Evolutionary conservation across 2,797 vertebrate species (phyloP).

Genomic region (Hafferia zeledoni): DNA sequence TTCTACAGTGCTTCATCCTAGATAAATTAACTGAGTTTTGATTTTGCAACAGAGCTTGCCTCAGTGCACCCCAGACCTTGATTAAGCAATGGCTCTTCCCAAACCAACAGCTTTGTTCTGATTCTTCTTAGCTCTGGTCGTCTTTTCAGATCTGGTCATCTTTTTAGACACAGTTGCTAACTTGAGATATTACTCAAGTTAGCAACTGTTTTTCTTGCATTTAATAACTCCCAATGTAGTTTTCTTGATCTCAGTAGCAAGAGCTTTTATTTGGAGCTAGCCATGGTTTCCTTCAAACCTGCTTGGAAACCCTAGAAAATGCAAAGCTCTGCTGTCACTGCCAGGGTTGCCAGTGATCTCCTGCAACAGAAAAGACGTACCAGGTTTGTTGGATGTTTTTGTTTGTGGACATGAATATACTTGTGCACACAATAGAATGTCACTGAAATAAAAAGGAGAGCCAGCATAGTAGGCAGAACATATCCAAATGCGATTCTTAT

Average conservation of each 20-base stretch:
- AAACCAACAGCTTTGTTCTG: neutral
- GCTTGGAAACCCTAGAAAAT: neutral
- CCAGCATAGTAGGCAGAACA: conserved; percentile 62
- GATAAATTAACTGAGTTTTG: neutral
- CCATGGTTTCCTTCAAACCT: neutral
- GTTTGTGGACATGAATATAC: conserved; percentile 69
- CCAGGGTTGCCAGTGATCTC: neutral
- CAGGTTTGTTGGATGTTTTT: conserved; percentile 77
- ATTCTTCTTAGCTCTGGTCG: neutral
- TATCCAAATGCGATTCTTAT: conserved; percentile 66
- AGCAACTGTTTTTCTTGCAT: neutral
- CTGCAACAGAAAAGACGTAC: conserved; percentile 57
- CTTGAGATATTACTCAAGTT: neutral
- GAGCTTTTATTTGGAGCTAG: neutral
- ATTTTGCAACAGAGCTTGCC: neutral
- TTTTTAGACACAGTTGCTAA: neutral
- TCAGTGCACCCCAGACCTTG: neutral
- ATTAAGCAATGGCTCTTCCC: neutral
- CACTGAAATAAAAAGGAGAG: conserved; percentile 54
- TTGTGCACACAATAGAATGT: conserved; percentile 67
- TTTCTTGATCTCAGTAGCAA: neutral
- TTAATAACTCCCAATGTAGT: neutral
- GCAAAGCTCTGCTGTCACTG: neutral
- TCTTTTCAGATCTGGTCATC: neutral
- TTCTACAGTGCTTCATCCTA: neutral